These are phyloP conservation scores for Glareola pratincola DNA, from an alignment of 2,113 vertebrate genomes.

Conservation along the genomic window DNA sequence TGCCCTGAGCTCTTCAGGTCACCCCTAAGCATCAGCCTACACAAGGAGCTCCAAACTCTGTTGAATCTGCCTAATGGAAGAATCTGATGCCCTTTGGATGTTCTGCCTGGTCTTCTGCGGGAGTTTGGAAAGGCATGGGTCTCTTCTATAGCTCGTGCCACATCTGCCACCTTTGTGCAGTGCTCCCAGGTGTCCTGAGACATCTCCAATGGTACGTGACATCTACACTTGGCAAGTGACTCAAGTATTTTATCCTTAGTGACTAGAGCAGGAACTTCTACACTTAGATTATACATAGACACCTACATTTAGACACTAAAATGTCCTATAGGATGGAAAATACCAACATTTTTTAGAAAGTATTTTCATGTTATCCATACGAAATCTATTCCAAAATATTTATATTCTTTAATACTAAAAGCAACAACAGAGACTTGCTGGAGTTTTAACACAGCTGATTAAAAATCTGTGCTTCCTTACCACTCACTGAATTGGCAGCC, in stretches of 20 bases:
- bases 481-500: neutral
- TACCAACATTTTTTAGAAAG: neutral
- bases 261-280: neutral
- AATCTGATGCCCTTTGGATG: neutral
- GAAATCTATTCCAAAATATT: neutral
- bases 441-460: neutral
- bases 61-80: neutral
- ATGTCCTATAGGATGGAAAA: neutral
- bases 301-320: neutral
- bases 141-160: neutral
- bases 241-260: neutral
- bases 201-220: no score
- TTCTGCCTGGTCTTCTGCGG: neutral
- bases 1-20: neutral
- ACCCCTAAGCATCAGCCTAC: neutral
- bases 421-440: neutral
- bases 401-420: neutral
- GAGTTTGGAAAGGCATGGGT: neutral
- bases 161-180: neutral
- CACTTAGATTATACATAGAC: neutral
- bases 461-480: neutral
- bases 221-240: neutral
- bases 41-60: neutral
- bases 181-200: neutral
- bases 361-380: neutral